These are phyloP conservation scores for Zoanthus sansibaricus DNA, from an alignment of 92 coral and sea anemone species.

Conservation along the genomic window DNA sequence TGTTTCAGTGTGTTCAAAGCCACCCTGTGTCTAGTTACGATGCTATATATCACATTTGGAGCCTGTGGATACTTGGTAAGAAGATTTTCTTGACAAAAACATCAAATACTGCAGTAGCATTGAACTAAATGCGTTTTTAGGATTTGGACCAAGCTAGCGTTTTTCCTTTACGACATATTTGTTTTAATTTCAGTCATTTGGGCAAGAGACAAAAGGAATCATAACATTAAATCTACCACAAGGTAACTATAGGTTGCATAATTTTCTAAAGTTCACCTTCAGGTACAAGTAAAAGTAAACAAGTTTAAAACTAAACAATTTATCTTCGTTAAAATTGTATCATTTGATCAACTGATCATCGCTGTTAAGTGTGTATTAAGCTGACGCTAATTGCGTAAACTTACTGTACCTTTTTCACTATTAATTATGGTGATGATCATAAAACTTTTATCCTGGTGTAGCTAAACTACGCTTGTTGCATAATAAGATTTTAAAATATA, in stretches of 20 bases:
- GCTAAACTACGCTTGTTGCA: no score
- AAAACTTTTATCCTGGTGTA: no score
- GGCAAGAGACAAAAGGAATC: conserved; percentile 82
- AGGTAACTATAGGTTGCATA: conserved; percentile 59
- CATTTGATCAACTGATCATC: no score
- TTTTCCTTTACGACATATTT: not conserved
- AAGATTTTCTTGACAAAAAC: not conserved
- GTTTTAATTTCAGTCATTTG: conserved; percentile 85
- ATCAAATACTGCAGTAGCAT: not conserved
- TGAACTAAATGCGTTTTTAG: not conserved
- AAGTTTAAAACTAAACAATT: no score
- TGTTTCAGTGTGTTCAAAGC: conserved; percentile 85
- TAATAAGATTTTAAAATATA: no score
- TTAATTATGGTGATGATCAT: no score
- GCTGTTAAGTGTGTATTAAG: no score
- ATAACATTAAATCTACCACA: conserved; percentile 91
- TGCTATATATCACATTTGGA: conserved; percentile 90
- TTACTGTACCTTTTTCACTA: no score
- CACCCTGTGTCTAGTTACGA: conserved; percentile 84
- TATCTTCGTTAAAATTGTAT: no score
- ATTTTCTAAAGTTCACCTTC: no score
- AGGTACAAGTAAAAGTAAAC: no score
- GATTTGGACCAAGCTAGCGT: not conserved
- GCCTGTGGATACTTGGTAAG: conserved; percentile 98
- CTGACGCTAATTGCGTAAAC: no score